A percentile compares a stretch with the other conserved stretches of the same genome.
These are phyloP conservation scores for Trematomus bernacchii DNA, from an alignment of 2,797 vertebrate genomes.

Conservation along the genomic window DNA sequence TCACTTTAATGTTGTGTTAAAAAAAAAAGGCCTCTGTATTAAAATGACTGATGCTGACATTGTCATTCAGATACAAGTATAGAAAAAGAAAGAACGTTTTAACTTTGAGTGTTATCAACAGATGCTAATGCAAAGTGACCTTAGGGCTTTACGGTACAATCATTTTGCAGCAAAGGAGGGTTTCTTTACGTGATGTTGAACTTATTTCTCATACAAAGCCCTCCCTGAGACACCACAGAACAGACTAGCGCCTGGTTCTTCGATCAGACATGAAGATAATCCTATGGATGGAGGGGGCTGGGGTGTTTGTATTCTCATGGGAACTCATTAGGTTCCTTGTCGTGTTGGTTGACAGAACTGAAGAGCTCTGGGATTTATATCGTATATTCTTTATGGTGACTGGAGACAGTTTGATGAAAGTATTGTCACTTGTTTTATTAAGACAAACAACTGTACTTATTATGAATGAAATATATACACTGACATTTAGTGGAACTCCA, in stretches of 20 bases:
- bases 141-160: background rate
- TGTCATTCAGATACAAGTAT: constrained; percentile 17
- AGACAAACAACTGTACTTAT: background rate
- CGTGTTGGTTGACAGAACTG: constrained; percentile 36
- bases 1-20: constrained; percentile 27
- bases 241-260: constrained; percentile 9
- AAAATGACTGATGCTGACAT: constrained; percentile 14
- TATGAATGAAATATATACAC: background rate
- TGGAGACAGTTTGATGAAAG: constrained; percentile 6
- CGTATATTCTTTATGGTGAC: constrained; percentile 19
- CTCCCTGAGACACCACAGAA: background rate
- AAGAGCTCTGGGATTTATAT: constrained; percentile 41
- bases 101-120: constrained; percentile 16
- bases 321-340: constrained; percentile 64
- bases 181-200: constrained; percentile 10
- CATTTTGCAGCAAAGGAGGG: background rate
- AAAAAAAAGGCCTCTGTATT: constrained; percentile 6
- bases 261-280: constrained; percentile 51
- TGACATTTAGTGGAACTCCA: background rate
- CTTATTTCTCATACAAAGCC: constrained; percentile 3
- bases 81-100: constrained; percentile 23
- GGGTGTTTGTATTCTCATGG: constrained; percentile 51
- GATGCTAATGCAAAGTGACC: constrained; percentile 20
- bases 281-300: constrained; percentile 21
- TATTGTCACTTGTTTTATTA: constrained; percentile 17